Percentiles rank a stretch among this genome's conserved stretches.
These are phyloP conservation scores for Sarcophilus harrisii DNA, from an alignment of 2,797 vertebrate species.

Conservation along the genomic window DNA sequence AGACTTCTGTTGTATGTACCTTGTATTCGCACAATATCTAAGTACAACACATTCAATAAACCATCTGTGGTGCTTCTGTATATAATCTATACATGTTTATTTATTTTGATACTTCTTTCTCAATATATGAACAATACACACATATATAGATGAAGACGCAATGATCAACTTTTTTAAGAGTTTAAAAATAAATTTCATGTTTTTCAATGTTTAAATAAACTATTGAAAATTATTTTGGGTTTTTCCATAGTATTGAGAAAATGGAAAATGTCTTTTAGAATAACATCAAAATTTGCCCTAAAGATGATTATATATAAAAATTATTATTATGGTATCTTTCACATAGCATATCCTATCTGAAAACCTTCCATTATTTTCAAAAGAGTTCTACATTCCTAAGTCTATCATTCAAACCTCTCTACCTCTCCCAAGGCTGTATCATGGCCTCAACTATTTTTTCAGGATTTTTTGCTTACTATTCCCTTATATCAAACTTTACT, in stretches of 20 bases:
- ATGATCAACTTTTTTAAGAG: conserved; percentile 13
- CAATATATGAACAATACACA: too few species aligned
- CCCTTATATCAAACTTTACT: too few species aligned
- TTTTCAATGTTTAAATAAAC: conserved; percentile 20
- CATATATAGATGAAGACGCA: neutral
- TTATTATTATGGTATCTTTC: neutral
- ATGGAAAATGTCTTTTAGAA: neutral
- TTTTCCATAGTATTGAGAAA: neutral
- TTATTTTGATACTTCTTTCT: conserved; percentile 12
- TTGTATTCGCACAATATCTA: conserved; percentile 22
- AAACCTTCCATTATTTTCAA: neutral
- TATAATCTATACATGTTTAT: neutral
- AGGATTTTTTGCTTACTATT: too few species aligned
- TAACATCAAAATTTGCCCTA: neutral
- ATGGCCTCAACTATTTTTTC: too few species aligned
- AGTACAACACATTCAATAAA: conserved; percentile 6
- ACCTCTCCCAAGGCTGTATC: too few species aligned
- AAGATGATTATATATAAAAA: neutral
- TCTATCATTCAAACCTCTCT: neutral
- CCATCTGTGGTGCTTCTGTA: neutral
- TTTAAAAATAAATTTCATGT: conserved; percentile 49
- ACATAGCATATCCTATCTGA: neutral
- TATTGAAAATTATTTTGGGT: conserved; percentile 12
- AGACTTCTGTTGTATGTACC: neutral
- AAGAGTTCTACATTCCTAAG: neutral